Percentiles rank a stretch among this genome's conserved stretches.
phyloP scores from a whole-genome alignment of 2,888 invertebrate species.

The Xiphydria camelus region DNA sequence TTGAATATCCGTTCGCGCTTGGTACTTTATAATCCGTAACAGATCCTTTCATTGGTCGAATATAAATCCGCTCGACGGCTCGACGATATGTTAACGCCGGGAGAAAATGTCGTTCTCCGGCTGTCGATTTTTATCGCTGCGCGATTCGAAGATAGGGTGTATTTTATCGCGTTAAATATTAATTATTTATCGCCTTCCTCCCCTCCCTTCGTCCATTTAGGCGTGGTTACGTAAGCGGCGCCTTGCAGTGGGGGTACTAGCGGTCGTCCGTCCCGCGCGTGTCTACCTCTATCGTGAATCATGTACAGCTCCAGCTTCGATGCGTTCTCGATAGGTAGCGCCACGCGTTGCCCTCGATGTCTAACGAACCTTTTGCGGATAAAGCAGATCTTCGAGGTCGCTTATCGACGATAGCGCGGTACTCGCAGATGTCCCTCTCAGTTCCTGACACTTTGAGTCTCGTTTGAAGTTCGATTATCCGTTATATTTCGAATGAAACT shows the following conservation, averaged over 20 bases:
- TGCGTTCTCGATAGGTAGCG: slow-evolving; percentile 19
- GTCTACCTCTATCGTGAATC: not conserved
- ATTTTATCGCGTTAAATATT: not conserved
- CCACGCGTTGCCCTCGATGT: slow-evolving; percentile 11
- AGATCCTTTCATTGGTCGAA: no score
- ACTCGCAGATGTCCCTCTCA: no score
- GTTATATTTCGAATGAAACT: no score
- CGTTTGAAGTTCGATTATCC: no score
- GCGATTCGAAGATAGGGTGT: not conserved
- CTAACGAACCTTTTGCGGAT: slow-evolving; percentile 20
- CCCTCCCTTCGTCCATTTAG: not conserved
- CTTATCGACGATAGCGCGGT: no score
- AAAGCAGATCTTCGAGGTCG: slow-evolving; percentile 22
- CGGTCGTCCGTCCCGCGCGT: not conserved
- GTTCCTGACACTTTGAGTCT: no score
- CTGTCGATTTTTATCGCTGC: no score
- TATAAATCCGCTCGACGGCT: no score
- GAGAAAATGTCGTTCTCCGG: no score
- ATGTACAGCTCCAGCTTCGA: slow-evolving; percentile 5
- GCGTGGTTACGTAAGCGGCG: not conserved
- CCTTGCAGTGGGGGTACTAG: not conserved
- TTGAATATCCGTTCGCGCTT: no score
- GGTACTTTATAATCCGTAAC: no score
- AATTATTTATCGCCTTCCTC: not conserved
- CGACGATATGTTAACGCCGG: no score